These are phyloP conservation scores for Bos javanicus DNA, from an alignment of 2,113 vertebrate genomes.

Conservation along the genomic window DNA sequence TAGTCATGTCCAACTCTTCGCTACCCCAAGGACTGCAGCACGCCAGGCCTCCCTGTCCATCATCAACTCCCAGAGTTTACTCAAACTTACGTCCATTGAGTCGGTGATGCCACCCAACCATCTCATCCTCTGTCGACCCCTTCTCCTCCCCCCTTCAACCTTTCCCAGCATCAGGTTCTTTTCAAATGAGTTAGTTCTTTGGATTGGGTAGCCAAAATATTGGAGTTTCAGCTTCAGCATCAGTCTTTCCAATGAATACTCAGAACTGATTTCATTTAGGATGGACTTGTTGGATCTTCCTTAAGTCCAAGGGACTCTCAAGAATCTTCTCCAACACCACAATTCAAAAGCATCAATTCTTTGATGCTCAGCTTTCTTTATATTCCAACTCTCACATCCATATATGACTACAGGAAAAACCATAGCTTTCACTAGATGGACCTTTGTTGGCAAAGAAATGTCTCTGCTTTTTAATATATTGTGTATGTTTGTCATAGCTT, in stretches of 20 bases:
- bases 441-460: background rate
- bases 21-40: background rate
- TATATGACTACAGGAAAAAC: background rate
- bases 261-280: background rate
- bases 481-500: background rate
- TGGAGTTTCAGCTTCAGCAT: background rate
- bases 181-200: background rate
- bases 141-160: background rate
- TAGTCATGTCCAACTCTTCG: fast-evolving
- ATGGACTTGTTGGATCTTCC: background rate
- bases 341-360: background rate
- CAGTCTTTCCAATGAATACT: background rate
- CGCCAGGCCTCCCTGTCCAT: background rate
- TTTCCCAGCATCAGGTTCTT: background rate
- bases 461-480: background rate
- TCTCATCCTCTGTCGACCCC: background rate
- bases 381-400: background rate
- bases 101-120: background rate
- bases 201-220: background rate
- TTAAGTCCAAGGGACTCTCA: background rate
- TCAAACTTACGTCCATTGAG: background rate
- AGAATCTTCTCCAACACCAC: background rate
- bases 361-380: background rate
- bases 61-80: background rate
- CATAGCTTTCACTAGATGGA: background rate